Evolutionary conservation across 2,797 vertebrate species (phyloP).

Genomic region (Micrastur ruficollis): DNA sequence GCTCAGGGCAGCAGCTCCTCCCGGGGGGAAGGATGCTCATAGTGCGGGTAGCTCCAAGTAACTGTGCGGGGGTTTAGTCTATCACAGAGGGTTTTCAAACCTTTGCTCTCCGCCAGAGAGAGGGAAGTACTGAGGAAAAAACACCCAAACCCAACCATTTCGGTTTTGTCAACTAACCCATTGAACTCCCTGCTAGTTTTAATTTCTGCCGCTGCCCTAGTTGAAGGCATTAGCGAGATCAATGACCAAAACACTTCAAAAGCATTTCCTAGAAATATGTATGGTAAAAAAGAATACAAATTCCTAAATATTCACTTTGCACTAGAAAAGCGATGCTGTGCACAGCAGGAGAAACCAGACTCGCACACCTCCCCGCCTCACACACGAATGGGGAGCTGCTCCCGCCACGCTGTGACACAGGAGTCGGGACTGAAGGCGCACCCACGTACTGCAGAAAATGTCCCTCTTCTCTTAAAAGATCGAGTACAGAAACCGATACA

Average conservation of each 20-base stretch:
- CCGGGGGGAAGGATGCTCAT: background rate
- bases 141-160: background rate
- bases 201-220: background rate
- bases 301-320: background rate
- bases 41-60: background rate
- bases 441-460: rapidly evolving
- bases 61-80: rapidly evolving
- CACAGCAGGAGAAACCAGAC: too few species aligned
- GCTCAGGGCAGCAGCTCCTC: background rate
- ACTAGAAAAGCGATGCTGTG: background rate
- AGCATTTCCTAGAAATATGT: background rate
- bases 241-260: background rate
- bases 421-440: background rate
- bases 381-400: too few species aligned
- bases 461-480: background rate
- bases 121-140: background rate
- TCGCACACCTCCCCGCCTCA: rapidly evolving
- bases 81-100: background rate
- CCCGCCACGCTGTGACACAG: rapidly evolving
- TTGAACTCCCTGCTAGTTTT: background rate
- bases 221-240: background rate
- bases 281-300: background rate
- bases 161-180: background rate
- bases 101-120: background rate
- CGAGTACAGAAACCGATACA: background rate